Percentiles rank a stretch among this genome's conserved stretches.
These are phyloP conservation scores for Hoplodrina ambigua DNA, from an alignment of 2,888 invertebrate species.

Conservation along the genomic window DNA sequence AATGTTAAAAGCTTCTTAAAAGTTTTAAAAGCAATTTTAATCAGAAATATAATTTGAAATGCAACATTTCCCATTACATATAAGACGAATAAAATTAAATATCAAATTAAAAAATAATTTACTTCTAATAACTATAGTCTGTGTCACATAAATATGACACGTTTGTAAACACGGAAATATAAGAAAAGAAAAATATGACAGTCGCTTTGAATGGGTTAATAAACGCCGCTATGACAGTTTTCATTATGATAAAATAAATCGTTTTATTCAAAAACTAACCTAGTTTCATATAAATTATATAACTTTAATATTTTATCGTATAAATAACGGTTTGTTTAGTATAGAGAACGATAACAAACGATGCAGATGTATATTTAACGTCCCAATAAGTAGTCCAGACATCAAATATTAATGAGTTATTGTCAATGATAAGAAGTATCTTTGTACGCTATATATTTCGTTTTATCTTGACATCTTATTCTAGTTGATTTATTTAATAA, in stretches of 20 bases:
- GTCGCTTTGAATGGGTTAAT: slow-evolving; percentile 29
- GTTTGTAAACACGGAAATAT: slow-evolving; percentile 48
- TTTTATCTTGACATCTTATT: slow-evolving; percentile 49
- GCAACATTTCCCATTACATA: slow-evolving; percentile 18
- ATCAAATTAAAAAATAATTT: slow-evolving; percentile 48
- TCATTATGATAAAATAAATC: slow-evolving; percentile 22
- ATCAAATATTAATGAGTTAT: slow-evolving; percentile 72
- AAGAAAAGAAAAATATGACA: slow-evolving; percentile 31
- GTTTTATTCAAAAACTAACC: slow-evolving; percentile 33
- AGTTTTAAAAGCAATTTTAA: slow-evolving; percentile 6
- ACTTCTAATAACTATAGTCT: slow-evolving; percentile 29
- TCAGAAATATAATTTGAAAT: slow-evolving; percentile 10
- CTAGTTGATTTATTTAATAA: slow-evolving; percentile 42
- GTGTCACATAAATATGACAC: slow-evolving; percentile 46
- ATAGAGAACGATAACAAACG: slow-evolving; percentile 51
- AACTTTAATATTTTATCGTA: slow-evolving; percentile 34
- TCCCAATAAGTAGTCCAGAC: slow-evolving; percentile 69
- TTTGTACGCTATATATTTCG: slow-evolving; percentile 49
- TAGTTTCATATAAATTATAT: slow-evolving; percentile 33
- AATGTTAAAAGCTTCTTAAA: slow-evolving; percentile 9
- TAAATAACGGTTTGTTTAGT: slow-evolving; percentile 53
- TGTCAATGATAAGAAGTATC: slow-evolving; percentile 62
- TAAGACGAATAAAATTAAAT: slow-evolving; percentile 22
- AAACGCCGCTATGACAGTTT: slow-evolving; percentile 28
- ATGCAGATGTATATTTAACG: slow-evolving; percentile 47